phyloP scores from a whole-genome alignment of 2,113 vertebrate species.

The Mystacornis crossleyi region DNA sequence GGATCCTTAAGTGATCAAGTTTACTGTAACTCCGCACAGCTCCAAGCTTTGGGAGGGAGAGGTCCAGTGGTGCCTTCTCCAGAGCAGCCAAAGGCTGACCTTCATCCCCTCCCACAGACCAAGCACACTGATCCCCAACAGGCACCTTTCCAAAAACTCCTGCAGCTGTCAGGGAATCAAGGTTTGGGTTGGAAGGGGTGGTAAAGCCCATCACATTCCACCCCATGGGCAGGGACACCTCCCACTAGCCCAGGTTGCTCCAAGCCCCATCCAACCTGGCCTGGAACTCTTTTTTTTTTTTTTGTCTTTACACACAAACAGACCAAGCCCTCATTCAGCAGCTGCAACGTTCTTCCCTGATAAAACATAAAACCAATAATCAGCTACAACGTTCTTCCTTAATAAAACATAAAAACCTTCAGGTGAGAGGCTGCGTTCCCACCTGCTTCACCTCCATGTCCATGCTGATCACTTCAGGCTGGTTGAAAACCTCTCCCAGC shows the following conservation, averaged over 20 bases:
- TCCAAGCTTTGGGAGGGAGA: neutral
- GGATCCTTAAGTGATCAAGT: rapidly evolving
- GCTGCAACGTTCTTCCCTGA: neutral
- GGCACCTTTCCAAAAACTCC: neutral
- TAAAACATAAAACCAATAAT: neutral
- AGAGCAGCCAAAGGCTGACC: neutral
- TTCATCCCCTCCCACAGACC: neutral
- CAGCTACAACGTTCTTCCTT: neutral
- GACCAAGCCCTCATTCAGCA: neutral
- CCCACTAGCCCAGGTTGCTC: neutral
- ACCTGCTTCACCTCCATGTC: neutral
- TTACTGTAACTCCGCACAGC: neutral
- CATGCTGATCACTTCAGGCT: neutral
- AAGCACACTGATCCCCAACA: neutral
- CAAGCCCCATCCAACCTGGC: neutral
- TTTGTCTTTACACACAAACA: neutral
- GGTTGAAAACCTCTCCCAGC: neutral
- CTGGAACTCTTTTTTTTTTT: neutral
- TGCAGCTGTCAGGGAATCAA: rapidly evolving
- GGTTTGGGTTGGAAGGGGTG: neutral
- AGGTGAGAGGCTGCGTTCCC: neutral
- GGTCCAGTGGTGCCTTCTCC: neutral
- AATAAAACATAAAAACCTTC: rapidly evolving
- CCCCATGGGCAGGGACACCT: neutral
- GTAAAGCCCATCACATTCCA: neutral